Percentiles rank a stretch among this genome's conserved stretches.
These are phyloP conservation scores for Megaceryle maxima DNA, from an alignment of 2,113 vertebrate species.

Conservation along the genomic window DNA sequence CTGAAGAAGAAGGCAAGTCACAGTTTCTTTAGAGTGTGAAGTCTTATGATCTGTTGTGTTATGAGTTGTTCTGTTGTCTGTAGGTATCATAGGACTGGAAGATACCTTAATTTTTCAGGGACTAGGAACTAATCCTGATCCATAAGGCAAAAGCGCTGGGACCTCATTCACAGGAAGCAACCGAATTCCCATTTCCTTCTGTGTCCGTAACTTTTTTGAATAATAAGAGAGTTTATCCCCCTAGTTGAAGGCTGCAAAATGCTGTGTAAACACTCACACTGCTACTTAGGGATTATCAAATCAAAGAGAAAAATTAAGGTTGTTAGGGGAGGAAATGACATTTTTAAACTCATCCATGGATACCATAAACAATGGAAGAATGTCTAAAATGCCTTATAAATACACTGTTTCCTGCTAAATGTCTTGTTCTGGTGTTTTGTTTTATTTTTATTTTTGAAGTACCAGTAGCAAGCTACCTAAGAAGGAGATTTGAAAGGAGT, in stretches of 20 bases:
- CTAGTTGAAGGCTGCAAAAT: not conserved
- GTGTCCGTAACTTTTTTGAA: not conserved
- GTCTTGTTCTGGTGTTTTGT: not conserved
- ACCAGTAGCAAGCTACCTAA: not conserved
- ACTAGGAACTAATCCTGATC: not conserved
- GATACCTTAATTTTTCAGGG: not conserved
- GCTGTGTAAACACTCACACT: not conserved
- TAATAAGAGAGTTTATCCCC: not conserved
- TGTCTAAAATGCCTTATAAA: constrained; percentile 20
- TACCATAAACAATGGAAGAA: constrained; percentile 18
- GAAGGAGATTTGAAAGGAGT: not conserved
- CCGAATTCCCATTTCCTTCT: not conserved
- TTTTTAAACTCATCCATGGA: constrained; percentile 2
- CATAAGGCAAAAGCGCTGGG: not conserved
- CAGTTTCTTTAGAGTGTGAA: not conserved
- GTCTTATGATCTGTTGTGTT: not conserved
- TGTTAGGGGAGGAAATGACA: constrained; percentile 1
- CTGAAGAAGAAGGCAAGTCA: not conserved
- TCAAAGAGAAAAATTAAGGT: not conserved
- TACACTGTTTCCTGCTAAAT: not conserved
- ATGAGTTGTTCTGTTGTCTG: not conserved
- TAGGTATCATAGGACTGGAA: not conserved
- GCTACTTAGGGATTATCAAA: not conserved
- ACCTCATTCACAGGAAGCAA: not conserved
- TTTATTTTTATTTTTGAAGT: not conserved